These are phyloP conservation scores for Yponomeuta cagnagella DNA, from an alignment of 2,888 invertebrate genomes.

Conservation along the genomic window DNA sequence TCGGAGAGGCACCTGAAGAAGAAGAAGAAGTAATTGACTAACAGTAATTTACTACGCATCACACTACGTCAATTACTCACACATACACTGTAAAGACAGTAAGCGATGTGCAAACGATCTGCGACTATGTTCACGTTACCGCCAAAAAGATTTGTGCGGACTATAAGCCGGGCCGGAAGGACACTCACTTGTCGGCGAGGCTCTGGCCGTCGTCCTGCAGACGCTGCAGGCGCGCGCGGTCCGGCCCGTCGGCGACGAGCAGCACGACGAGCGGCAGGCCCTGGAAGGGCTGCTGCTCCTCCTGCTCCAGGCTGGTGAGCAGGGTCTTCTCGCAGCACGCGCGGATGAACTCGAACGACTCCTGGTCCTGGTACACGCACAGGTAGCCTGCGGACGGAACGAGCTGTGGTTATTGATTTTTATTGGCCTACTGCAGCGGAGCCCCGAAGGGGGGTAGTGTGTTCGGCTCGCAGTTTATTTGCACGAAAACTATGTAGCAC, in stretches of 20 bases:
- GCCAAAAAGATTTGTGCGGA: no score
- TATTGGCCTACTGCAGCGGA: background rate
- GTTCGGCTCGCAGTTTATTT: no score
- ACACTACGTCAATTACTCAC: no score
- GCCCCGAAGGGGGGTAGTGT: no score
- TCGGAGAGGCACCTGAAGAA: no score
- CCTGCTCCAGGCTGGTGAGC: conserved; percentile 91
- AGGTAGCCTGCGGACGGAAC: conserved; percentile 77
- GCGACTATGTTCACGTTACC: no score
- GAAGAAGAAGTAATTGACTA: no score
- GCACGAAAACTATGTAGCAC: no score
- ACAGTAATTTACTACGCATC: no score
- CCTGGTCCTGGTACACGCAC: conserved; percentile 92
- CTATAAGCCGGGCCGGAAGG: no score
- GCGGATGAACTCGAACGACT: conserved; percentile 93
- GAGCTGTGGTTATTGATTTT: background rate
- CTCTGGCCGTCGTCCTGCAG: conserved; percentile 93
- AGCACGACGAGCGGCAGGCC: conserved; percentile 90
- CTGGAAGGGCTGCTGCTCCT: conserved; percentile 91
- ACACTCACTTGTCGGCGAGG: conserved; percentile 86
- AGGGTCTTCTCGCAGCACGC: conserved; percentile 94
- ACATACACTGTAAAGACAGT: no score
- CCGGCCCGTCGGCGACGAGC: conserved; percentile 88
- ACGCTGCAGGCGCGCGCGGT: conserved; percentile 89
- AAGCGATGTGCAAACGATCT: no score